Percentiles rank a stretch among this genome's conserved stretches.
phyloP scores from a whole-genome alignment of 1,140 invertebrate species.

The Apocrypta bakeri region DNA sequence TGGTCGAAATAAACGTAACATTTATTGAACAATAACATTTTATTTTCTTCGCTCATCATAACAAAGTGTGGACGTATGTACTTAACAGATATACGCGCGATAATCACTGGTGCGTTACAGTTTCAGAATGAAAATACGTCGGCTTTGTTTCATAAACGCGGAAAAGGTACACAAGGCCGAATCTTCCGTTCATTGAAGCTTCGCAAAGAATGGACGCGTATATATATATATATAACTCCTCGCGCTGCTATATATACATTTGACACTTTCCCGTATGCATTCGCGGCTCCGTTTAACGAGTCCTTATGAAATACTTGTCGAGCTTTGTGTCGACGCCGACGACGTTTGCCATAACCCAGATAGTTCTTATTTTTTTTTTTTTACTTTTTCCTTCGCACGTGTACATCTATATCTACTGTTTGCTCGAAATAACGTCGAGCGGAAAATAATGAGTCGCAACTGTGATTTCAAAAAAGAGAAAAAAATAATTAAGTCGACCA shows the following conservation, averaged over 20 bases:
- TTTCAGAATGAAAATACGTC: conserved; percentile 21
- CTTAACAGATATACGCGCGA: not conserved
- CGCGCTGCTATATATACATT: not conserved
- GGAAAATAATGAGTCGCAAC: not conserved
- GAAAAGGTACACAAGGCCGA: conserved; percentile 21
- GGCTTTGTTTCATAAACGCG: not conserved
- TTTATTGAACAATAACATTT: no score
- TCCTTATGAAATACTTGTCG: conserved; percentile 45
- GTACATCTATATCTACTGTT: not conserved
- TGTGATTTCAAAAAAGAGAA: not conserved
- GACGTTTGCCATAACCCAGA: conserved; percentile 14
- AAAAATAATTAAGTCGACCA: not conserved
- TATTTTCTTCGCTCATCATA: no score
- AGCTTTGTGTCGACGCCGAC: not conserved
- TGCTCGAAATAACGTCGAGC: not conserved
- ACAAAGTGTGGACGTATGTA: no score
- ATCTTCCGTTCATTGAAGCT: conserved; percentile 29
- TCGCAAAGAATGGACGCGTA: not conserved
- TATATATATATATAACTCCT: conserved; percentile 3
- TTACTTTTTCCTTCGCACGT: not conserved
- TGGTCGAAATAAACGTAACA: no score
- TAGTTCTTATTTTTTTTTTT: not conserved
- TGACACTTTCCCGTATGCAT: conserved; percentile 28
- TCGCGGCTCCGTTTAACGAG: conserved; percentile 40
- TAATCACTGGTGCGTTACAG: not conserved